Percentiles rank a stretch among this genome's conserved stretches.
These are phyloP conservation scores for Pseudomugil gertrudae DNA, from an alignment of 2,797 vertebrate genomes.

Conservation along the genomic window DNA sequence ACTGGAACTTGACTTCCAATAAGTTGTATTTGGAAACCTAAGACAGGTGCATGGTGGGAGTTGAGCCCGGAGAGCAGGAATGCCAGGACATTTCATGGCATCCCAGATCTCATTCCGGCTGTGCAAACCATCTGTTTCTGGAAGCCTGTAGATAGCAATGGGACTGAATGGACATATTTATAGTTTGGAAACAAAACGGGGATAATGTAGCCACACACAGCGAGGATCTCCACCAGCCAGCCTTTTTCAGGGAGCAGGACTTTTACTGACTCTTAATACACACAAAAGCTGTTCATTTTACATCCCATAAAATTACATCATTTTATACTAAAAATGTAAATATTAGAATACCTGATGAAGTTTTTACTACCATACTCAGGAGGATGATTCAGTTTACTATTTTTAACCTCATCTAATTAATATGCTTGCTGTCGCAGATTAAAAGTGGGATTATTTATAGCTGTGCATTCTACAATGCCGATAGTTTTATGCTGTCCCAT, in stretches of 20 bases:
- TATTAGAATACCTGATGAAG: background rate
- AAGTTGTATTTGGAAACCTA: constrained; percentile 16
- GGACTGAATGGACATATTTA: constrained; percentile 65
- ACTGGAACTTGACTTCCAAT: constrained; percentile 30
- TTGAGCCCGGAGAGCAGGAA: constrained; percentile 52
- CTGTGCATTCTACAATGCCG: too few relatives aligned
- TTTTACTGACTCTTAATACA: background rate
- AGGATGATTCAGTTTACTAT: too few relatives aligned
- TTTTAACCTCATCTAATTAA: too few relatives aligned
- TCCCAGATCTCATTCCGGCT: constrained; percentile 57
- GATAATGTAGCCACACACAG: constrained; percentile 24
- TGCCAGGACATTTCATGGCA: constrained; percentile 61
- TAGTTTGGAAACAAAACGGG: constrained; percentile 62
- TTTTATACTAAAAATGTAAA: background rate
- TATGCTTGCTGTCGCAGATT: background rate
- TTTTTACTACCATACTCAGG: too few relatives aligned
- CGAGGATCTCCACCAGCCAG: constrained; percentile 2
- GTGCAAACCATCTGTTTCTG: constrained; percentile 72
- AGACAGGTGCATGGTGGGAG: constrained; percentile 69
- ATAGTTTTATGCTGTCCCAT: background rate
- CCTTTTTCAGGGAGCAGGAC: background rate
- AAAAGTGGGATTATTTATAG: background rate
- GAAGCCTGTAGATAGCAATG: constrained; percentile 58
- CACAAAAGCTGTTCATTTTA: background rate
- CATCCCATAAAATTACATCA: background rate